Base-by-base conservation (phyloP, 2,888 invertebrate species). In the Acheta domesticus region DNA sequence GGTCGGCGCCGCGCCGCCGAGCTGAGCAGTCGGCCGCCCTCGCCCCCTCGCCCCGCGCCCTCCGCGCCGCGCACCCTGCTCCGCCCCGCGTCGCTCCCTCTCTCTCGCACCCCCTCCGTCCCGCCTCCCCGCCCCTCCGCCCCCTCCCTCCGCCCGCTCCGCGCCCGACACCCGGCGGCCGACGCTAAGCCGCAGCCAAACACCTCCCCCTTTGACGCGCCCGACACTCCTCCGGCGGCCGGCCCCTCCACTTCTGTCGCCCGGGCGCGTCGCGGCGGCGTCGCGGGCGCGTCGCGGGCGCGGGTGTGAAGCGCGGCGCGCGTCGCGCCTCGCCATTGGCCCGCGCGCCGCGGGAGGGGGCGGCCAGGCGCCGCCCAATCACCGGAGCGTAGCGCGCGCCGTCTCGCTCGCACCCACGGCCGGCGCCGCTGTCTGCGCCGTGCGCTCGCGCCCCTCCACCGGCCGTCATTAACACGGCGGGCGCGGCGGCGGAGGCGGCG, bases 391-490 rank as follows among this genome's bases (percentile, higher is more conserved):
- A 49, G 77, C 77, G 48, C 77, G 48, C 62, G 62, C 62, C 62
- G 62, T 62, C 62, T 62, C 74, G 48, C 14, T 21, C 78, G 49
- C 49, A 23, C 20, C 16, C 50, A 2, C 74, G 1, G 73, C 20
- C 16, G 16, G 62, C 62, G 62, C 62, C 62, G 62, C 62, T 62
- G 62, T 62, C 62, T 14, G n/a, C 62, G n/a, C 62, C 62, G 62
- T 85, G 83, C 84, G 87, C 86, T 86, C 88, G 88, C 87, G 87
- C 85, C 85, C 86, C 86, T 86, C 87, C 87, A 86, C 86, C 83
- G 49, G 62, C 73, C 80, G 80, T 88, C 88, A 88, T 88, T 88
- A 88, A 87, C 88, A 86, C 88, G 85, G 83, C 83, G 83, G 85
- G 86, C 84, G 86, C 85, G 83, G 85, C 84, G 84, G 84, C 84